Evolutionary conservation across 1,140 invertebrate genomes (phyloP), one percentile per base, ranked within the genome.

Genomic region (Latrodectus geometricus): DNA sequence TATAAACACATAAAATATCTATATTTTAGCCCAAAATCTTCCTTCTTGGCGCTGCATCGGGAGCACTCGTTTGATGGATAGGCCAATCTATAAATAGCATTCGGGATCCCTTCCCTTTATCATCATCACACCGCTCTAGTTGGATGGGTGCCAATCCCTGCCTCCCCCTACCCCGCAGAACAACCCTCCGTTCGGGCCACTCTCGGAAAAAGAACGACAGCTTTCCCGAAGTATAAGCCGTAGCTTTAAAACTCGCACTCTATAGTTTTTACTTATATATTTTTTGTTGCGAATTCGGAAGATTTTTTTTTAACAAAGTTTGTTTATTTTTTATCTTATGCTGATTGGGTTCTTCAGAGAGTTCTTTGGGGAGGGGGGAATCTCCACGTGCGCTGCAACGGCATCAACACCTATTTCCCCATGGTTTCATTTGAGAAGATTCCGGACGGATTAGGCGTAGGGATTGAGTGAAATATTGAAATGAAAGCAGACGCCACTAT

Each of bases 1-100:
- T 83, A 73, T 83, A 83, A 83, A 83, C 80, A 83, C 80, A 74
- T 65, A 83, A 61, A 83, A 83, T 83, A 83, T 83, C 70, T 83
- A 61, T 83, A 83, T 83, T 83, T 74, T 23, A 73, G 80, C 17
- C 9, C 23, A 61, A 23, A 20, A 68, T 12, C 68, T 21, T 23
- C 23, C 78, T 35, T 78, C 78, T 61, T 80, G 66, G n/a, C 78
- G 9, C 66, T n/a, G 49, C 52, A 49, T 52, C 20, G 9, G 20
- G 54, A 61, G 61, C 61, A 35, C 52, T 56, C 79, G 70, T 61
- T 81, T 81, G 79, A 81, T 81, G 68, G 79, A 81, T 81, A 17
- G 69, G 68, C 48, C 79, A 56, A 81, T 83, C 69, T 73, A 73
- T 83, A 83, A 83, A 83, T 83, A 83, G 80, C 52, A 68, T 17